Conservation (phyloP, 2,888 invertebrate species). For the Drosophila siamana region DNA sequence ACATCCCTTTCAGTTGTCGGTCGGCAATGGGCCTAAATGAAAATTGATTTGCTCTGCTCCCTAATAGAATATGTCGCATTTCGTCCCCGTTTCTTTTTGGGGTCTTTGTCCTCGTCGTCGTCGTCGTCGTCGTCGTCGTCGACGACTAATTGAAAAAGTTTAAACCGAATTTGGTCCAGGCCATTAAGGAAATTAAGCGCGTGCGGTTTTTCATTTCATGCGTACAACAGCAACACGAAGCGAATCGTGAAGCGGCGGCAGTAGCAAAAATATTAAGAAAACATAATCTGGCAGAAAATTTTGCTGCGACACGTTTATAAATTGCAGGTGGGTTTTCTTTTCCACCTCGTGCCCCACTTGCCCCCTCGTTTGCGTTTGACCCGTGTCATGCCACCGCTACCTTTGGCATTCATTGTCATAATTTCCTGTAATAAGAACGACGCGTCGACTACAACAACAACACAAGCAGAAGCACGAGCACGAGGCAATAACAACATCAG, state of each 20-base stretch:
- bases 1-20: not conserved
- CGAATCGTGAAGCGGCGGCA: not conserved
- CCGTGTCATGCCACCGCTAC: slow-evolving; percentile 55
- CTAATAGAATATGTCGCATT: slow-evolving; percentile 71
- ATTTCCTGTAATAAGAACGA: slow-evolving; percentile 78
- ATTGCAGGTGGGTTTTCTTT: slow-evolving; percentile 50
- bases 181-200: slow-evolving; percentile 79
- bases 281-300: slow-evolving; percentile 77
- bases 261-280: slow-evolving; percentile 66
- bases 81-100: slow-evolving; percentile 26
- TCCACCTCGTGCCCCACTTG: not conserved
- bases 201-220: slow-evolving; percentile 59
- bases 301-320: slow-evolving; percentile 71
- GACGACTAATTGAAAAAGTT: slow-evolving; percentile 76
- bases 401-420: slow-evolving; percentile 81
- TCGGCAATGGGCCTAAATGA: slow-evolving; percentile 42
- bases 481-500: slow-evolving; percentile 18
- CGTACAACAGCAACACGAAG: slow-evolving; percentile 9
- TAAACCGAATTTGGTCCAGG: slow-evolving; percentile 56
- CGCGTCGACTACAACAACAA: slow-evolving; percentile 55
- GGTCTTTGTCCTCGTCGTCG: slow-evolving; percentile 25
- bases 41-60: slow-evolving; percentile 67
- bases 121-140: slow-evolving; percentile 7
- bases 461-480: slow-evolving; percentile 7
- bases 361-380: slow-evolving; percentile 33